These are phyloP conservation scores for Brachystomella parvula DNA, from an alignment of 1,140 invertebrate genomes.

Conservation along the genomic window DNA sequence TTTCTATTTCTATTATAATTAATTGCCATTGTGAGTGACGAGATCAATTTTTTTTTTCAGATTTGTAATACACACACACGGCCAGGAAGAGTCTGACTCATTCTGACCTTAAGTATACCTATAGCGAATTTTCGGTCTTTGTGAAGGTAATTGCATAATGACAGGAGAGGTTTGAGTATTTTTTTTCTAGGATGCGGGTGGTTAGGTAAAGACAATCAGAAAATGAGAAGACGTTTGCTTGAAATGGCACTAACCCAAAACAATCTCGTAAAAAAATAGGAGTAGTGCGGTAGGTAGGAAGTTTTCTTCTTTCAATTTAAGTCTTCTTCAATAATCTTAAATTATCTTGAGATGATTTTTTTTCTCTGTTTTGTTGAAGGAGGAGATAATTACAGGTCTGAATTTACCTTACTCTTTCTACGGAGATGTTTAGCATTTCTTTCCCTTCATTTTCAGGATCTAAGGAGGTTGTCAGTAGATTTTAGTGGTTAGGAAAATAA, in stretches of 20 bases:
- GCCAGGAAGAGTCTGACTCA: too few relatives aligned
- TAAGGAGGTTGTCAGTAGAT: background rate
- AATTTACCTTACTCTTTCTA: background rate
- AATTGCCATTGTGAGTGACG: too few relatives aligned
- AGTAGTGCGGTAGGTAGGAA: constrained; percentile 4
- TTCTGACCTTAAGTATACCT: too few relatives aligned
- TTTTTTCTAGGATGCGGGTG: background rate
- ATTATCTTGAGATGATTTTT: background rate
- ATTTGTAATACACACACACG: too few relatives aligned
- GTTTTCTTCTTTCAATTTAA: background rate
- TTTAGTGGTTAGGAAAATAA: background rate
- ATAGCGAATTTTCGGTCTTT: too few relatives aligned
- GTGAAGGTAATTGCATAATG: constrained; percentile 6
- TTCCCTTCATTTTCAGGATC: too few relatives aligned
- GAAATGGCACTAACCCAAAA: constrained; percentile 10
- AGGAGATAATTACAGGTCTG: background rate
- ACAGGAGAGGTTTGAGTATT: background rate
- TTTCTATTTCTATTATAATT: too few relatives aligned
- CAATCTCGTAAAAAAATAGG: background rate
- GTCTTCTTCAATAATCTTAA: background rate
- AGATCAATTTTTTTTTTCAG: background rate
- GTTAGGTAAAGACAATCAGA: background rate
- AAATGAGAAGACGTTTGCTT: background rate
- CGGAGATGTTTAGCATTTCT: too few relatives aligned
- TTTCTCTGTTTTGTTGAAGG: background rate